phyloP scores from a whole-genome alignment of 2,113 vertebrate genomes.

The Melanerpes formicivorus region DNA sequence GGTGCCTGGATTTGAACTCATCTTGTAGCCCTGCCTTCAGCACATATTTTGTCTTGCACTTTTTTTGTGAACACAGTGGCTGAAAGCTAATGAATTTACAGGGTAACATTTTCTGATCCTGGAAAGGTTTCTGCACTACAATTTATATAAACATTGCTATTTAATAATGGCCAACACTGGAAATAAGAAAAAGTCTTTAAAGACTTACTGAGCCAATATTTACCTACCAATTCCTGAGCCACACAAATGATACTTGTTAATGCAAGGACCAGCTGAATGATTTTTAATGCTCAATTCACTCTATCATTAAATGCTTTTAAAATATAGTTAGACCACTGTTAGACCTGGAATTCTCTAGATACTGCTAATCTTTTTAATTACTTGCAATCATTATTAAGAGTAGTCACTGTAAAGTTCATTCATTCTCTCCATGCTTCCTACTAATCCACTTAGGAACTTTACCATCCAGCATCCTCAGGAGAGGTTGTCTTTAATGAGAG shows the following conservation, averaged over 20 bases:
- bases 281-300: conserved; percentile 43
- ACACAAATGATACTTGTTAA: conserved; percentile 17
- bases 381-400: conserved; percentile 20
- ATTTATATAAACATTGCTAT: conserved; percentile 4
- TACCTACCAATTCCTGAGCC: conserved; percentile 18
- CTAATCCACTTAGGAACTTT: conserved; percentile 50
- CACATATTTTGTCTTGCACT: background rate
- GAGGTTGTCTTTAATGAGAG: conserved; percentile 44
- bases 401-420: conserved; percentile 41
- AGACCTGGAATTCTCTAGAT: conserved; percentile 13
- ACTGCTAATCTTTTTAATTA: conserved; percentile 46
- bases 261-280: conserved; percentile 5
- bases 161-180: background rate
- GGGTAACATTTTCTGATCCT: rapidly evolving
- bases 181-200: conserved; percentile 1
- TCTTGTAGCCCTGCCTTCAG: background rate
- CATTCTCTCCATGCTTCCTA: conserved; percentile 21
- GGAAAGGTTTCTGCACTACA: background rate
- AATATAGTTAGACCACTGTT: background rate
- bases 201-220: conserved; percentile 18
- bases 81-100: background rate
- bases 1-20: background rate
- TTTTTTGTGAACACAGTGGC: background rate
- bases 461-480: background rate
- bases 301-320: conserved; percentile 13